Evolutionary conservation across 2,888 invertebrate species (phyloP).

Genomic region (Bellardia pandia): DNA sequence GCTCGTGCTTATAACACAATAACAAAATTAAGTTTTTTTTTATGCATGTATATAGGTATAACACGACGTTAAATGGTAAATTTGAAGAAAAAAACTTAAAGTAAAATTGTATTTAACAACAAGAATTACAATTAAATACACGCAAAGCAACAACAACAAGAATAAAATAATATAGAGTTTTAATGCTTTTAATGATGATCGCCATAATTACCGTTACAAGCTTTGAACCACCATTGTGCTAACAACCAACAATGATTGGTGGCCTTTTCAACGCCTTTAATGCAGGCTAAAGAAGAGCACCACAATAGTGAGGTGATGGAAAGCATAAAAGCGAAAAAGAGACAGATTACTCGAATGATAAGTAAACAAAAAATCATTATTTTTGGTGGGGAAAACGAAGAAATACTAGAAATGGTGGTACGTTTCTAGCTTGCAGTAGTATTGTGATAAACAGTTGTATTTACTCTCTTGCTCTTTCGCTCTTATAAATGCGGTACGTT

Average conservation of each 20-base stretch:
- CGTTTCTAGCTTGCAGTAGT: slow-evolving; percentile 25
- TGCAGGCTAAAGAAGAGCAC: slow-evolving; percentile 41
- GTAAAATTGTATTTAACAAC: slow-evolving; percentile 43
- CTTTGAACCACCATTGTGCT: slow-evolving; percentile 82
- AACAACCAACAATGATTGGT: slow-evolving; percentile 78
- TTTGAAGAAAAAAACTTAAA: neutral
- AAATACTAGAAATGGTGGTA: neutral
- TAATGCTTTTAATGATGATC: slow-evolving; percentile 80
- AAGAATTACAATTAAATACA: slow-evolving; percentile 45
- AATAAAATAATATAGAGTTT: neutral
- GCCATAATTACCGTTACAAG: slow-evolving; percentile 83
- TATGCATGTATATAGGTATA: neutral
- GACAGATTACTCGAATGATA: slow-evolving; percentile 3
- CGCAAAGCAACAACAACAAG: slow-evolving; percentile 39
- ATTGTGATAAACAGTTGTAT: neutral
- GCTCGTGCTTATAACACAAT: slow-evolving; percentile 46
- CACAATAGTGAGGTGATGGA: neutral
- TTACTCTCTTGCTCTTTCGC: neutral
- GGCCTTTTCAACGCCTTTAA: slow-evolving; percentile 64
- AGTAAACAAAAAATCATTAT: neutral
- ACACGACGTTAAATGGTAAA: neutral
- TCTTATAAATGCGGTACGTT: neutral
- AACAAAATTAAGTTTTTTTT: neutral
- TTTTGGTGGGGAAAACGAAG: slow-evolving; percentile 13
- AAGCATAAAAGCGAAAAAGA: slow-evolving; percentile 60